Evolutionary conservation across 2,797 vertebrate species (phyloP).

Genomic region (Hemitrygon akajei): DNA sequence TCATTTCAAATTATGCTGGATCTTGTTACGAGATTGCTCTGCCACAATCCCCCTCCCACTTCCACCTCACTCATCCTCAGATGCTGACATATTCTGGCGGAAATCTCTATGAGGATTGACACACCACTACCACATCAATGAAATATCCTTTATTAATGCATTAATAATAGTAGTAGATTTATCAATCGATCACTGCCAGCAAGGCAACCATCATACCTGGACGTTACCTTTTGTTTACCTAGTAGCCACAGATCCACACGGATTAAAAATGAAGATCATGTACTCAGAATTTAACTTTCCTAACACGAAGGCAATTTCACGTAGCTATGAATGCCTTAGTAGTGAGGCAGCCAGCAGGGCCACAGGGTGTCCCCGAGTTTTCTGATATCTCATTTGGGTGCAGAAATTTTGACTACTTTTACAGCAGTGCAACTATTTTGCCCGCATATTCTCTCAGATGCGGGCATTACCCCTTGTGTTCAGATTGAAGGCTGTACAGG

Average conservation of each 20-base stretch:
- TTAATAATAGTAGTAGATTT: not conserved
- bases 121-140: not conserved
- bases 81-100: not conserved
- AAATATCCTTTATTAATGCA: not conserved
- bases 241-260: not conserved
- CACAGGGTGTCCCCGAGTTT: not conserved
- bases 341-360: too few species aligned
- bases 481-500: not conserved
- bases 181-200: not conserved
- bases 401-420: not conserved
- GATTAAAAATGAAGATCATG: not conserved
- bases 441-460: not conserved
- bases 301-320: too few species aligned
- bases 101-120: not conserved
- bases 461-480: not conserved
- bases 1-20: not conserved
- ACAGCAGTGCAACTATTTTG: not conserved
- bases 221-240: not conserved
- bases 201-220: not conserved
- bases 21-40: not conserved
- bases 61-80: not conserved
- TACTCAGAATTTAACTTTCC: not conserved
- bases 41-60: not conserved
- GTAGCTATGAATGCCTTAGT: not conserved
- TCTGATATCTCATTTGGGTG: not conserved